phyloP scores from a whole-genome alignment of 2,888 invertebrate genomes.

The Machimus atricapillus region DNA sequence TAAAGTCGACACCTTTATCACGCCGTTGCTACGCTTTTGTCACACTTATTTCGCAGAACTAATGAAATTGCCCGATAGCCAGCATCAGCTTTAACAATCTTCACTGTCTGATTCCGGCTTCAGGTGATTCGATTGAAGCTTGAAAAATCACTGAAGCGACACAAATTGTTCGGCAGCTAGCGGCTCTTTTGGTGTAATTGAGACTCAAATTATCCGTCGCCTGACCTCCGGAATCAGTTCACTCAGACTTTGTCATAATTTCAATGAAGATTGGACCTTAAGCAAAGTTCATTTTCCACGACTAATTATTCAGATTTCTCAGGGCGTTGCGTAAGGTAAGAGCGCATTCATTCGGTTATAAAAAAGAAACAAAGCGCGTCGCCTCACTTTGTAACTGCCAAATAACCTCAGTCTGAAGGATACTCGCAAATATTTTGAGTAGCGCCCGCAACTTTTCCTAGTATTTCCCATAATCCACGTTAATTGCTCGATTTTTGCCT shows the following conservation, averaged over 20 bases:
- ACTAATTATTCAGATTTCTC: neutral
- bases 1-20: neutral
- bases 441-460: neutral
- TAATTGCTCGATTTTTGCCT: slow-evolving; percentile 18
- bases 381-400: neutral
- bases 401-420: slow-evolving; percentile 7
- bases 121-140: neutral
- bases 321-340: slow-evolving; percentile 7
- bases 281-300: slow-evolving; percentile 20
- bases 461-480: slow-evolving; percentile 1
- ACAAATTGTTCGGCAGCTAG: neutral
- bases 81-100: neutral
- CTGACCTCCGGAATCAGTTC: slow-evolving; percentile 13
- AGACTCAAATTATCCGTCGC: neutral
- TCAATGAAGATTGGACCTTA: slow-evolving; percentile 9
- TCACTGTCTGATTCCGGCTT: slow-evolving; percentile 2
- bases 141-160: neutral
- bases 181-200: slow-evolving; percentile 23
- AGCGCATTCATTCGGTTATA: neutral
- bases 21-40: neutral
- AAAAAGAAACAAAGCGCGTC: neutral
- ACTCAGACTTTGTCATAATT: slow-evolving; percentile 8
- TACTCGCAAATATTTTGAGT: neutral
- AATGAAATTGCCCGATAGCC: neutral
- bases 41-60: neutral